Evolutionary conservation across 1,140 invertebrate genomes (phyloP), one percentile per base, ranked within the genome.

Genomic region (Hyposmocoma kahamanoa): DNA sequence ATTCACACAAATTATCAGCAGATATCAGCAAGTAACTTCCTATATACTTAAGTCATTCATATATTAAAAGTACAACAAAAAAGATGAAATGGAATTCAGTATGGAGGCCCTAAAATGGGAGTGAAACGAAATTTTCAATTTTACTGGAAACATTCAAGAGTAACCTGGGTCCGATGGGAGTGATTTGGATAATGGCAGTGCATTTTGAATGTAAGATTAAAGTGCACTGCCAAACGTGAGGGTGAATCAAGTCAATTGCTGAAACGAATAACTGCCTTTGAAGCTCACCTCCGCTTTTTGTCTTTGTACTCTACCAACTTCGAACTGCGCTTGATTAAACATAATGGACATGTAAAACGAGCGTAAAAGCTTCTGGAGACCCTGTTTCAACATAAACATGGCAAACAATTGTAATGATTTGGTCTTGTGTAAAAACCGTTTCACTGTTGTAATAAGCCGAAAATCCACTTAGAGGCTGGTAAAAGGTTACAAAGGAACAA

Each of bases 151-250:
- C 53, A 51, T 45, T 38, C 48, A 58, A 38, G 50, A 52, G 36
- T 17, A 21, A 21, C 34, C n/a, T 15, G n/a, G 8, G 32, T 8
- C 32, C 32, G 9, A n/a, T 17, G 32, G 13, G 32, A 36, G 11
- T 11, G 30, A n/a, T 34, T 34, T 15, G 11, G 15, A 47, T 59
- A 61, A 64, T 59, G 47, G 56, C 42, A 22, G 43, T 67, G 60
- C 54, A 63, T 63, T 68, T 63, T 56, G 54, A 53, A 44, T 43
- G 32, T 48, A 52, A 62, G 66, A 67, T 62, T 56, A 67, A 70
- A 67, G 56, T 58, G 61, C 61, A 59, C 47, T 57, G 51, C 53
- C 52, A 56, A 64, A 60, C 50, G 58, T 67, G 56, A 61, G 52
- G 50, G 41, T 61, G 57, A 52, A 56, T 50, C 47, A 47, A 68